These are phyloP conservation scores for Sitophilus oryzae DNA, from an alignment of 1,140 invertebrate species.

Conservation along the genomic window DNA sequence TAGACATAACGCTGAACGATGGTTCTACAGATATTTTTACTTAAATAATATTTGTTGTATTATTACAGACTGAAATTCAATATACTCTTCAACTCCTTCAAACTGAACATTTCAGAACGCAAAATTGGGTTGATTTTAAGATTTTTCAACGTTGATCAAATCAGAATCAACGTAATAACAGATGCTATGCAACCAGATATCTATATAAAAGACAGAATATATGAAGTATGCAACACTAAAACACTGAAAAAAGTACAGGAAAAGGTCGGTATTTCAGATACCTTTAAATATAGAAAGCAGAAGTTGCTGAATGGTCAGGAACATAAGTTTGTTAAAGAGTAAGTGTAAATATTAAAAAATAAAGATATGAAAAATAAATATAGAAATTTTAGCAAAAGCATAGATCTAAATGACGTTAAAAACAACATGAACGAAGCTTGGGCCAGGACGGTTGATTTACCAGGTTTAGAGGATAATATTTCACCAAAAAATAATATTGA, in stretches of 20 bases:
- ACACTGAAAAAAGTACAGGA: constrained; percentile 23
- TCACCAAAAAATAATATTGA: constrained; percentile 71
- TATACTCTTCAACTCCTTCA: constrained; percentile 63
- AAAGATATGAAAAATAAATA: not conserved
- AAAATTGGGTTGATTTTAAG: constrained; percentile 60
- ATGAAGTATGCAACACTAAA: constrained; percentile 2
- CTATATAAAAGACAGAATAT: constrained; percentile 17
- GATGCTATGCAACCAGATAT: constrained; percentile 23
- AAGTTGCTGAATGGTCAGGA: constrained; percentile 16
- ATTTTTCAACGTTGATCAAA: constrained; percentile 54
- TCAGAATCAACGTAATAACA: constrained; percentile 22
- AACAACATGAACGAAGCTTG: constrained; percentile 55
- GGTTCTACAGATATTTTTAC: not conserved
- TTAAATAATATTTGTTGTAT: constrained; percentile 8
- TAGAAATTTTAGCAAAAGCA: constrained; percentile 23
- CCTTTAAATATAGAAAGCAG: constrained; percentile 21
- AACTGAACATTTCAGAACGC: constrained; percentile 73
- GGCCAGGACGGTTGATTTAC: constrained; percentile 67
- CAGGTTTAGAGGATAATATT: constrained; percentile 78
- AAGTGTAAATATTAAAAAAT: constrained; percentile 12
- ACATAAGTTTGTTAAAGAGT: constrained; percentile 22
- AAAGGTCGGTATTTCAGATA: constrained; percentile 18
- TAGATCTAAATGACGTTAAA: constrained; percentile 11
- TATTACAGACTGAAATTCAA: constrained; percentile 68
- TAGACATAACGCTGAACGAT: too few species aligned